These are phyloP conservation scores for Linurgus olivaceus DNA, from an alignment of 2,797 vertebrate genomes.

Conservation along the genomic window DNA sequence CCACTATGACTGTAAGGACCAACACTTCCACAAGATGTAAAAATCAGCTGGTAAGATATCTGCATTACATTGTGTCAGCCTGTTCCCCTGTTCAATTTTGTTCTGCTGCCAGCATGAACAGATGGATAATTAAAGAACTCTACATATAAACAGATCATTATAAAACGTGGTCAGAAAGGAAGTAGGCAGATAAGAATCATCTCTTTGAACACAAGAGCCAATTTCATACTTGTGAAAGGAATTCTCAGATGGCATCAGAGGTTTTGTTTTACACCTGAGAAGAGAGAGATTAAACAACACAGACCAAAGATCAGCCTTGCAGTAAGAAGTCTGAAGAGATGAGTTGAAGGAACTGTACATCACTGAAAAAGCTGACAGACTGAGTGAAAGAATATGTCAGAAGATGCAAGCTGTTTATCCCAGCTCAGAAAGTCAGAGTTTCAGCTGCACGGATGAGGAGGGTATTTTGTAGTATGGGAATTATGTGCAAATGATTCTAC, in stretches of 20 bases:
- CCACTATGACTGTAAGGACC: not conserved
- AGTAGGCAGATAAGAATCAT: not conserved
- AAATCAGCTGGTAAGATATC: not conserved
- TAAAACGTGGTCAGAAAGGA: conserved; percentile 10
- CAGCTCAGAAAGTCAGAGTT: not conserved
- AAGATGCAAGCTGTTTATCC: not conserved
- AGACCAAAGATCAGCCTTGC: not conserved
- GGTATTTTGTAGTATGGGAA: not conserved
- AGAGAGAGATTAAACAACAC: not conserved
- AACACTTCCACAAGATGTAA: not conserved
- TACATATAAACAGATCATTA: not conserved
- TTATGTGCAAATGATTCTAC: not conserved
- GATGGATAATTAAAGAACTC: conserved; percentile 37
- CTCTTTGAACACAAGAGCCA: not conserved
- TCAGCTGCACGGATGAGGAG: not conserved
- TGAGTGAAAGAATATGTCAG: not conserved
- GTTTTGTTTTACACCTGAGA: not conserved
- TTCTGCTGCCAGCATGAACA: conserved; percentile 25
- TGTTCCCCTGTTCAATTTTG: not conserved
- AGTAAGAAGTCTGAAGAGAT: not conserved
- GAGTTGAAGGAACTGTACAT: not conserved
- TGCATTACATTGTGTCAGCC: not conserved
- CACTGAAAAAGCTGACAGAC: not conserved
- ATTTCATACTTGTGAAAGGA: not conserved
- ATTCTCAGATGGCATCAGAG: not conserved